Conservation (phyloP, 1,140 invertebrate species). For the Cyclina sinensis region DNA sequence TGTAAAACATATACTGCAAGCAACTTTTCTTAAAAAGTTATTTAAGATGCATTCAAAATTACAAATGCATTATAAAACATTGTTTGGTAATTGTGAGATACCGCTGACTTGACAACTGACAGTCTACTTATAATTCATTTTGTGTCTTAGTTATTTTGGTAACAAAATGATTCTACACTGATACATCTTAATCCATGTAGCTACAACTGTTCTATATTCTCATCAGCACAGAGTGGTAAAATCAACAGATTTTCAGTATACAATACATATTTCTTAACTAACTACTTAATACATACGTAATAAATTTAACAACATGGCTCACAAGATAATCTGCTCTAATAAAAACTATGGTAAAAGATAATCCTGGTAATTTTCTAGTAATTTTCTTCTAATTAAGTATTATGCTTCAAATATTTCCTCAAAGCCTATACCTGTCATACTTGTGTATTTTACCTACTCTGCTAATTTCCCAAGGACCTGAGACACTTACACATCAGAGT, state of each 20-base stretch:
- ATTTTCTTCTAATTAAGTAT: constrained; percentile 22
- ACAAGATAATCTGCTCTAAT: not conserved
- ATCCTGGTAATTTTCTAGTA: constrained; percentile 1
- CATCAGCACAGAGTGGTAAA: not conserved
- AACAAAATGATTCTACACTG: not conserved
- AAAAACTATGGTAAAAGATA: not conserved
- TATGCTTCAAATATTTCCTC: not conserved
- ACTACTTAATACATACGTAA: not conserved
- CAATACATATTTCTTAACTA: not conserved
- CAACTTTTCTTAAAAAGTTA: no score
- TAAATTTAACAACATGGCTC: not conserved
- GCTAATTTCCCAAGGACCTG: not conserved
- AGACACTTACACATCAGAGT: no score
- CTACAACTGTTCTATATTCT: not conserved
- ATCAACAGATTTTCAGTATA: not conserved
- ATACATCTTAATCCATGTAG: not conserved
- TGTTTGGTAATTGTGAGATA: no score
- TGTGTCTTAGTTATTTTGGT: no score
- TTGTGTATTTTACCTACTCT: not conserved
- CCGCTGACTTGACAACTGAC: no score
- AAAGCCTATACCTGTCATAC: not conserved
- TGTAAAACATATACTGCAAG: no score
- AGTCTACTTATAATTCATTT: no score
- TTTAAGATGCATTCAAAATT: no score
- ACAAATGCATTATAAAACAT: no score